phyloP scores from a whole-genome alignment of 64 coral and sea anemone species.

The Dendrophyllia cribrosa region DNA sequence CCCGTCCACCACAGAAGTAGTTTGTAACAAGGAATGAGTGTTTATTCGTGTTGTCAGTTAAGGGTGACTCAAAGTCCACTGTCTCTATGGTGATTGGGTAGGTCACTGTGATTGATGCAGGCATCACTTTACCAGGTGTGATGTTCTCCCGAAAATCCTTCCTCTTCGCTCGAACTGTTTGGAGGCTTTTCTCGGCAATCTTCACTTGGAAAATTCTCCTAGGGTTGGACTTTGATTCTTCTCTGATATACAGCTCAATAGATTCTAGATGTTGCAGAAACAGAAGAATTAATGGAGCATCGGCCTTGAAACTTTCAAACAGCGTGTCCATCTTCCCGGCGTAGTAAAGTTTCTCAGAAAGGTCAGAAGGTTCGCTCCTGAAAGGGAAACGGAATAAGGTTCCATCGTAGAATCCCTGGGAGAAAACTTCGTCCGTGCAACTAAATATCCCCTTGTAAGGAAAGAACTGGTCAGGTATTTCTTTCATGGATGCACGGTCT shows the following conservation, averaged over 20 bases:
- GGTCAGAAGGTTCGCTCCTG: slow-evolving; percentile 73
- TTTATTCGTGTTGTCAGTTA: neutral
- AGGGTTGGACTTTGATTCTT: slow-evolving; percentile 31
- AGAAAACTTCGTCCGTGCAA: slow-evolving; percentile 66
- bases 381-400: slow-evolving; percentile 97
- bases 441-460: slow-evolving; percentile 86
- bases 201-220: slow-evolving; percentile 61
- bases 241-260: slow-evolving; percentile 71
- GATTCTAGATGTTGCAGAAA: slow-evolving; percentile 88
- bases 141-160: slow-evolving; percentile 56
- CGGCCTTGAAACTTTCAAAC: slow-evolving; percentile 83
- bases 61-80: neutral
- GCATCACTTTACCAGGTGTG: neutral
- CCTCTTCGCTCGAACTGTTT: slow-evolving; percentile 51
- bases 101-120: slow-evolving; percentile 34
- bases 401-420: slow-evolving; percentile 68
- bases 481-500: slow-evolving; percentile 13
- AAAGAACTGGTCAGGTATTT: slow-evolving; percentile 75
- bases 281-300: slow-evolving; percentile 77
- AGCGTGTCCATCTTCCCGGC: slow-evolving; percentile 71
- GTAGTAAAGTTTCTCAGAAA: slow-evolving; percentile 91
- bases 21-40: slow-evolving; percentile 80
- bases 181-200: slow-evolving; percentile 43
- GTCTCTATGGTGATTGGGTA: slow-evolving; percentile 75
- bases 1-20: slow-evolving; percentile 49